Conservation (phyloP, 2,113 vertebrate genomes). For the Cyphomyrus plagiostoma region DNA sequence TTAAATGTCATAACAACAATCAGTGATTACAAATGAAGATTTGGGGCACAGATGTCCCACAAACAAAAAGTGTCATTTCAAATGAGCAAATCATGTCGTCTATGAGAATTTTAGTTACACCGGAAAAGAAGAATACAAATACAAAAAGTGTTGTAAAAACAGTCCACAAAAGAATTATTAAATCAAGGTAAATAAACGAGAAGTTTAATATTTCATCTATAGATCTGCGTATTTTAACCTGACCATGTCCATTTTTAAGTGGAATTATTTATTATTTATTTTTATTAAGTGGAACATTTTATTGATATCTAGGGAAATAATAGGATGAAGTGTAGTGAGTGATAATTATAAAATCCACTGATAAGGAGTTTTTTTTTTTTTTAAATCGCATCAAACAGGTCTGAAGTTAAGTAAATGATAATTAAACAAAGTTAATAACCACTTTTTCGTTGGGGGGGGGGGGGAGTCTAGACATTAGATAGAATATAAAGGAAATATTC, state of each 20-base stretch:
- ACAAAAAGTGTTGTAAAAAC: neutral
- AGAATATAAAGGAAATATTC: neutral
- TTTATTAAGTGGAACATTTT: constrained; percentile 63
- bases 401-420: neutral
- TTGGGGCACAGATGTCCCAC: neutral
- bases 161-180: constrained; percentile 59
- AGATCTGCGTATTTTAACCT: constrained; percentile 68
- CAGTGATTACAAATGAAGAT: neutral
- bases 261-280: too few species aligned
- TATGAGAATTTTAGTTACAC: neutral
- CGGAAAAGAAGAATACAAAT: neutral
- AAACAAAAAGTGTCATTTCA: neutral
- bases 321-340: constrained; percentile 25
- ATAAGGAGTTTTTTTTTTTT: neutral
- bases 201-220: constrained; percentile 70
- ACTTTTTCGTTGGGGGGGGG: neutral
- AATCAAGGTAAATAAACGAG: constrained; percentile 69
- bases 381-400: neutral
- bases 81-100: neutral
- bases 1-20: neutral
- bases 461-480: neutral
- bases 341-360: neutral
- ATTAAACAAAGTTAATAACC: neutral
- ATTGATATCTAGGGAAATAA: constrained; percentile 71
- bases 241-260: constrained; percentile 65